Evolutionary conservation across 2,888 invertebrate species (phyloP), one percentile per base, ranked within the genome.

Genomic region (Mythimna albipuncta): DNA sequence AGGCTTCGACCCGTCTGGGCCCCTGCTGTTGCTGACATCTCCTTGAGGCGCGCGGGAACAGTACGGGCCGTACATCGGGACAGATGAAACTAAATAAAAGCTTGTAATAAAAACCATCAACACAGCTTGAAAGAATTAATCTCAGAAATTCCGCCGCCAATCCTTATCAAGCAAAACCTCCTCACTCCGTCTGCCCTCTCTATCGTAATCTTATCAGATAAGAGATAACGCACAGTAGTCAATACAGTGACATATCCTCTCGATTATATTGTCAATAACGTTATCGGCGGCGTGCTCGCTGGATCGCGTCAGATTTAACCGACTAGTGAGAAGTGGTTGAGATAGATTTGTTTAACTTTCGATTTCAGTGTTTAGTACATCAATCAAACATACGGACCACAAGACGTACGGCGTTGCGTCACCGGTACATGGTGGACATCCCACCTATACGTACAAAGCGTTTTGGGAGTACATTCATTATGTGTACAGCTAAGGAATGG

Each of bases 161-260:
- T 38, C 38, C 26, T 66, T 26, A 52, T 65, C 63, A 50, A 44
- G 64, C 55, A 47, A 47, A 62, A 47, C 41, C 2, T 6, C 9
- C 13, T 21, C 0, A 19, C 16, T 35, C 19, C 57, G 47, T 50
- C 64, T 75, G 61, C 54, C 35, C 10, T 41, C 55, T 38, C 32
- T 19, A 10, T 0, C 9, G 0, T 52, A 64, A 78, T 82, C 83
- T 83, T 11, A 79, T 81, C 81, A 21, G 54, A 54, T 32, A 57
- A 55, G 3, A 44, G 66, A 57, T 59, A 64, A 32, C 41, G 32
- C 11, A 70, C 80, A 64, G 81, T 72, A 83, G 83, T 63, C 64
- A 32, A 54, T 41, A 19, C 55, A 35, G 52, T 13, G 61, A 47
- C 44, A 61, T 54, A 68, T 50, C 47, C 32, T 32, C 6, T 35